phyloP scores from a whole-genome alignment of 2,888 invertebrate species.

The Mythimna pallens region DNA sequence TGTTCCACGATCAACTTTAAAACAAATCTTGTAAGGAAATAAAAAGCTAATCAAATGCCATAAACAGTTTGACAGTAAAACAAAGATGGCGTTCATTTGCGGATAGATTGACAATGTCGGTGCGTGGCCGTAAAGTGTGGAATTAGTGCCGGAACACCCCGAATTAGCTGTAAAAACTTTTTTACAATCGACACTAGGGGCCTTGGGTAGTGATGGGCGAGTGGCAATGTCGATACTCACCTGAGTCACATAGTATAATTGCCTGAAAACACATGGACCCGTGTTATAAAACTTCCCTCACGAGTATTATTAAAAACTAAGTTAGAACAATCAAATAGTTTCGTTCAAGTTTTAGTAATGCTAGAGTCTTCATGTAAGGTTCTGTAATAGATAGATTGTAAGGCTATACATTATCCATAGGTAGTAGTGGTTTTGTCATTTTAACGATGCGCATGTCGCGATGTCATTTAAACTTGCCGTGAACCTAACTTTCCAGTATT shows the following conservation, averaged over 20 bases:
- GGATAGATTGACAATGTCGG: constrained; percentile 78
- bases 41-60: constrained; percentile 58
- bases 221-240: constrained; percentile 25
- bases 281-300: not conserved
- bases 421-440: too few species aligned
- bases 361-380: too few species aligned
- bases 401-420: too few species aligned
- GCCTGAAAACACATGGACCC: not conserved
- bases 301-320: not conserved
- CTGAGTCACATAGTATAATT: not conserved
- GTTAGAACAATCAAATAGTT: too few species aligned
- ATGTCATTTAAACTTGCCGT: too few species aligned
- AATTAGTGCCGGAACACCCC: constrained; percentile 69
- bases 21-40: constrained; percentile 53
- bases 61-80: constrained; percentile 80
- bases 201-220: constrained; percentile 62
- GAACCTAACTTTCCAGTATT: too few species aligned
- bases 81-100: constrained; percentile 80
- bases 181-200: constrained; percentile 82
- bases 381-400: too few species aligned
- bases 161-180: constrained; percentile 90
- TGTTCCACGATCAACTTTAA: constrained; percentile 29
- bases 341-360: too few species aligned
- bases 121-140: constrained; percentile 73
- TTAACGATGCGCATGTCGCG: too few species aligned